These are phyloP conservation scores for Gerris lacustris DNA, from an alignment of 2,888 invertebrate genomes.

Conservation along the genomic window DNA sequence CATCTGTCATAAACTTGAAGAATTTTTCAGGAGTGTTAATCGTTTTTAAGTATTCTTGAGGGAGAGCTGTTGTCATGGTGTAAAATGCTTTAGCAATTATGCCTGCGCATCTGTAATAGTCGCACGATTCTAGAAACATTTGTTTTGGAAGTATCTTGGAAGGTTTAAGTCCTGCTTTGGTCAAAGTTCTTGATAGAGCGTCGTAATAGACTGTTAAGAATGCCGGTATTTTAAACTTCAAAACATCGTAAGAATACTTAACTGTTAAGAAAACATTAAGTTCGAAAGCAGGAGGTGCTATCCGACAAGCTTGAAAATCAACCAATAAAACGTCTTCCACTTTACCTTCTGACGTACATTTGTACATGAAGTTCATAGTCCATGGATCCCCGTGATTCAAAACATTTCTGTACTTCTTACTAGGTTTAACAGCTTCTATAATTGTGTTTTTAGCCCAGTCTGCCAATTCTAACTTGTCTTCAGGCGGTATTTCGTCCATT, in stretches of 20 bases:
- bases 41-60: conserved; percentile 13
- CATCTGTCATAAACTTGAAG: not conserved
- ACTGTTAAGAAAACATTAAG: conserved; percentile 15
- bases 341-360: conserved; percentile 12
- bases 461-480: not conserved
- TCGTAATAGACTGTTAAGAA: conserved; percentile 17
- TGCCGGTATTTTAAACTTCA: not conserved
- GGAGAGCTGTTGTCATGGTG: conserved; percentile 19
- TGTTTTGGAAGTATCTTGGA: conserved; percentile 14
- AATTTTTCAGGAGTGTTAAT: not conserved
- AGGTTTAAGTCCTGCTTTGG: conserved; percentile 10
- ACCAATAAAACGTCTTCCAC: conserved; percentile 18
- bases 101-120: conserved; percentile 19
- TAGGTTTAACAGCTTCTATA: not conserved
- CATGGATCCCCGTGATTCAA: conserved; percentile 24
- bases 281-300: conserved; percentile 22
- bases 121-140: conserved; percentile 18
- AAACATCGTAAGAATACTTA: not conserved
- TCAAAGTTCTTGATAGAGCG: conserved; percentile 10
- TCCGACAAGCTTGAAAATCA: conserved; percentile 21
- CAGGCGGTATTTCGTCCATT: not conserved
- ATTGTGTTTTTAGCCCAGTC: not conserved
- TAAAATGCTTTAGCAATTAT: conserved; percentile 19
- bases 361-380: conserved; percentile 24
- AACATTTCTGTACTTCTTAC: conserved; percentile 19